Conservation (phyloP, 2,797 vertebrate species). For the Heterohyrax brucei region DNA sequence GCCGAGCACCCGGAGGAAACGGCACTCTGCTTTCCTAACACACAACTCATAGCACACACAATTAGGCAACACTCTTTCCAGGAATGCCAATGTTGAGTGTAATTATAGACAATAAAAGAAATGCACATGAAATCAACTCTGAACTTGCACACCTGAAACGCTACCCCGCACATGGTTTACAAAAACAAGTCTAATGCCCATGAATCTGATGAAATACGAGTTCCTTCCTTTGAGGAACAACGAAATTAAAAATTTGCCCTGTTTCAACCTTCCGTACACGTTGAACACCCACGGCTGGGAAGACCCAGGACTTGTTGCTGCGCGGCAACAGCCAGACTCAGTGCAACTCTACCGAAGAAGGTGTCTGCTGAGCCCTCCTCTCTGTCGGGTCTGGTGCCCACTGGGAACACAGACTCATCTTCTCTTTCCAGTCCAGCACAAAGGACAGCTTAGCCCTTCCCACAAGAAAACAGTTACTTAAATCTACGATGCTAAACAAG, state of each 20-base stretch:
- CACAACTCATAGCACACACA: conserved; percentile 81
- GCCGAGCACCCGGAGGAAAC: background rate
- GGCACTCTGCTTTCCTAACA: background rate
- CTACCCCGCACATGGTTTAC: background rate
- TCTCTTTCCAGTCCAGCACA: background rate
- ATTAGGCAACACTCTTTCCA: conserved; percentile 82
- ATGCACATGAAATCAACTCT: background rate
- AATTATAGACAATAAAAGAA: conserved; percentile 7
- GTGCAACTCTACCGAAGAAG: background rate
- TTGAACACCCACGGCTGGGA: background rate
- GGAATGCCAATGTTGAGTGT: conserved; percentile 65
- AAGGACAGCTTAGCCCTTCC: background rate
- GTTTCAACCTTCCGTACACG: background rate
- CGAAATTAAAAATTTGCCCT: background rate
- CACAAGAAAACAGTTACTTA: background rate
- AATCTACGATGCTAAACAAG: background rate
- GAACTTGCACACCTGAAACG: background rate
- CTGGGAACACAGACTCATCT: background rate
- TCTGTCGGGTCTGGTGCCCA: background rate
- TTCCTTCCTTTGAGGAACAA: background rate
- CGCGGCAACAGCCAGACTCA: background rate
- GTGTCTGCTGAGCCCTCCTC: background rate
- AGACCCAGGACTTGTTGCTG: background rate
- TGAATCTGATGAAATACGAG: background rate
- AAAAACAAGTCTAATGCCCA: background rate